Percentiles rank a stretch among this genome's conserved stretches.
Evolutionary conservation across 2,888 invertebrate genomes (phyloP).

Genomic region (Heliconius aoede): DNA sequence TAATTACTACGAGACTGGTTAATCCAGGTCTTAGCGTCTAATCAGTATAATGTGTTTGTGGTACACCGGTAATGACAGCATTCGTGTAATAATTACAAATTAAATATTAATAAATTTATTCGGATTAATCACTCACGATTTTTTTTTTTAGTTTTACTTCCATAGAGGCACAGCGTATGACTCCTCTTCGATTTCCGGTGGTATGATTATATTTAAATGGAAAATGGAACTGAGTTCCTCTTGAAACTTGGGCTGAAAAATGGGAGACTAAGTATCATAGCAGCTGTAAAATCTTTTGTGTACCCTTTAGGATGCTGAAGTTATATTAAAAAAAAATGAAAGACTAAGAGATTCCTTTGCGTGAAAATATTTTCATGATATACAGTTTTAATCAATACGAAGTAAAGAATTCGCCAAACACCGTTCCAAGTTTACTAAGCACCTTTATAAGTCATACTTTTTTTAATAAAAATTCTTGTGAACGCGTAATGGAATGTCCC

Average conservation of each 20-base stretch:
- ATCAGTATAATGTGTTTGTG: slow-evolving; percentile 27
- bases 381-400: slow-evolving; percentile 29
- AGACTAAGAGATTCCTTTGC: not conserved
- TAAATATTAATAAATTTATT: slow-evolving; percentile 7
- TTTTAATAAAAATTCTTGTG: slow-evolving; percentile 48
- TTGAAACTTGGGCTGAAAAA: too few relatives aligned
- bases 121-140: too few relatives aligned
- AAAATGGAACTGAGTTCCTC: too few relatives aligned
- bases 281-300: too few relatives aligned
- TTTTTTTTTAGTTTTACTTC: not conserved
- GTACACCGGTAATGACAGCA: slow-evolving; percentile 6
- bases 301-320: too few relatives aligned
- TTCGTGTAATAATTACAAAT: not conserved
- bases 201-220: too few relatives aligned
- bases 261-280: too few relatives aligned
- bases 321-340: too few relatives aligned
- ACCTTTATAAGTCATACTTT: slow-evolving; percentile 50
- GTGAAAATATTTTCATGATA: slow-evolving; percentile 21
- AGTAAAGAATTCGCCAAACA: slow-evolving; percentile 25
- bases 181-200: too few relatives aligned
- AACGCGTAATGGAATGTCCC: slow-evolving; percentile 46
- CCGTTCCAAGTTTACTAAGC: slow-evolving; percentile 36
- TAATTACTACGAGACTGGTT: slow-evolving; percentile 12
- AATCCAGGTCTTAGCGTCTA: slow-evolving; percentile 25
- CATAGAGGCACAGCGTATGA: too few relatives aligned